Conservation (phyloP, 2,888 invertebrate genomes). For the Seira musarum region DNA sequence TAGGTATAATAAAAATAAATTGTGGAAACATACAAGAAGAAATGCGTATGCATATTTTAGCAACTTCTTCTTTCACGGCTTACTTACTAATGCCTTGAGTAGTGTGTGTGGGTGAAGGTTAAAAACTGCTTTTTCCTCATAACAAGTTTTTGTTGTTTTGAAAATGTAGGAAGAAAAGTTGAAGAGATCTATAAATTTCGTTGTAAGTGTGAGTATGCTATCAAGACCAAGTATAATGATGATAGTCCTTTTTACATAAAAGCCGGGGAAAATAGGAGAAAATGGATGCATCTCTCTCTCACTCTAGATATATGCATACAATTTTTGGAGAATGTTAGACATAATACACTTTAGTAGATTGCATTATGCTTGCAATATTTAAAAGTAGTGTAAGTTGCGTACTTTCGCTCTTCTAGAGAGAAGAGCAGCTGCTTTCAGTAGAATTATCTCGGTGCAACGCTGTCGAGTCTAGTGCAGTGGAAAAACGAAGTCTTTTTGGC, state of each 20-base stretch:
- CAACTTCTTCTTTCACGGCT: not conserved
- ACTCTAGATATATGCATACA: not conserved
- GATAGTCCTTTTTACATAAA: not conserved
- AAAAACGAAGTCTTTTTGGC: not conserved
- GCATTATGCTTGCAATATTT: slow-evolving; percentile 13
- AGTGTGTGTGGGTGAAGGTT: slow-evolving; percentile 8
- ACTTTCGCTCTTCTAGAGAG: slow-evolving; percentile 2
- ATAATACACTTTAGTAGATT: slow-evolving; percentile 2
- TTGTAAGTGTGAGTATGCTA: not conserved
- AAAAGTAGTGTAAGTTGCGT: slow-evolving; percentile 4
- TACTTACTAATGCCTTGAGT: no score
- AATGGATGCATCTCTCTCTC: not conserved
- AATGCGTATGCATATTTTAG: not conserved
- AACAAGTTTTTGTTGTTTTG: slow-evolving; percentile 1
- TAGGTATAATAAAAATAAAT: not conserved
- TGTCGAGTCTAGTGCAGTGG: slow-evolving; percentile 18
- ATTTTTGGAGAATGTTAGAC: not conserved
- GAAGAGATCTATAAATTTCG: slow-evolving; percentile 24
- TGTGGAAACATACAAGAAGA: not conserved
- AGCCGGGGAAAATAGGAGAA: not conserved
- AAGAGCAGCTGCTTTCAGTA: slow-evolving; percentile 12
- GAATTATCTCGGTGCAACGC: not conserved
- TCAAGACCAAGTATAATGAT: not conserved
- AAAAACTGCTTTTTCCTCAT: slow-evolving; percentile 8
- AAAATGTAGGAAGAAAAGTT: slow-evolving; percentile 5